These are phyloP conservation scores for Aphis gossypii DNA, from an alignment of 1,140 invertebrate genomes.

Conservation along the genomic window DNA sequence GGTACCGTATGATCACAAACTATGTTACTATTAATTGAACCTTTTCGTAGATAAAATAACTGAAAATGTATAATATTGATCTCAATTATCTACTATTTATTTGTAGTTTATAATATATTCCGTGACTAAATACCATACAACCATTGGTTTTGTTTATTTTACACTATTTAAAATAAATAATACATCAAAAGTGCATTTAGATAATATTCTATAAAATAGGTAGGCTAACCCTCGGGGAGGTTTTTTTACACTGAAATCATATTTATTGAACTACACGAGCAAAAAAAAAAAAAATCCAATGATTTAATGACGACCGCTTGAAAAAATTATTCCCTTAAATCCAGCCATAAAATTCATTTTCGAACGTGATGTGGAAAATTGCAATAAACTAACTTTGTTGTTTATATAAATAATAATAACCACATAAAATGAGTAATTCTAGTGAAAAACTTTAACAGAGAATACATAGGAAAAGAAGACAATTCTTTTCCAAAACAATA, in stretches of 20 bases:
- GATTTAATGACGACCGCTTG: neutral
- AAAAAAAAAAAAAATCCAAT: neutral
- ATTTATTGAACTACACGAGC: neutral
- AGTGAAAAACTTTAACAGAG: neutral
- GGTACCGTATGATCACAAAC: neutral
- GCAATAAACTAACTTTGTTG: slow-evolving; percentile 10
- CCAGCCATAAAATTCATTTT: neutral
- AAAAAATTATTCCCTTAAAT: neutral
- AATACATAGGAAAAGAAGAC: neutral
- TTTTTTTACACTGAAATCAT: neutral
- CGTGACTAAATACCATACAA: neutral
- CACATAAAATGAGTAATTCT: slow-evolving; percentile 27
- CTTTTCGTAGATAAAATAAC: neutral
- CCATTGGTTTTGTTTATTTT: neutral
- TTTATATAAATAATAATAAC: slow-evolving; percentile 28
- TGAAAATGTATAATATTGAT: neutral
- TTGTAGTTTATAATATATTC: neutral
- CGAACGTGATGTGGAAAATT: neutral
- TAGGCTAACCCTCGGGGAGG: neutral
- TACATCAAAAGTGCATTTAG: neutral
- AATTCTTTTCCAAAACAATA: neutral
- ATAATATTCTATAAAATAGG: neutral
- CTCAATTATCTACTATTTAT: neutral
- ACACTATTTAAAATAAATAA: neutral
- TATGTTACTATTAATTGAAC: neutral